phyloP scores from a whole-genome alignment of 2,113 vertebrate species.

The Cisticola juncidis region DNA sequence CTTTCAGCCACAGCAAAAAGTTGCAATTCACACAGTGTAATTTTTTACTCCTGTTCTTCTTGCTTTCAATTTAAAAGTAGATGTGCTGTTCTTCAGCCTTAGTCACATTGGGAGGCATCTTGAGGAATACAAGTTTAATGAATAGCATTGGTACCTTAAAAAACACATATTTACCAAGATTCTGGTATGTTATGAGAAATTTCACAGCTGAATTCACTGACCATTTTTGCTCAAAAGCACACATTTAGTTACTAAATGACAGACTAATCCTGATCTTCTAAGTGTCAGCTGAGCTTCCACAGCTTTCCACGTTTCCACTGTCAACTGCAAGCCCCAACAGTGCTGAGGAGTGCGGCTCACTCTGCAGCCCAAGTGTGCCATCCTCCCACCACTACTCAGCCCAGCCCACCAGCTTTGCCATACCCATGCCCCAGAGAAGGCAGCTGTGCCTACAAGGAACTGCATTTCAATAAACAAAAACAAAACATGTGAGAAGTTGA shows the following conservation, averaged over 20 bases:
- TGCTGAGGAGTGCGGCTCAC: neutral
- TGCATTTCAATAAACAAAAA: neutral
- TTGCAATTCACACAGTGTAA: fast-evolving
- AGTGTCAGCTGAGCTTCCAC: neutral
- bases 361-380: fast-evolving
- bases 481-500: neutral
- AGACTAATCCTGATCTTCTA: neutral
- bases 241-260: neutral
- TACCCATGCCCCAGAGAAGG: neutral
- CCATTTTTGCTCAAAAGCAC: neutral
- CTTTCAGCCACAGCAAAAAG: neutral
- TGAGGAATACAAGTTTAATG: neutral
- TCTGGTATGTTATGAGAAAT: neutral
- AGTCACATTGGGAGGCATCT: neutral
- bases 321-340: neutral
- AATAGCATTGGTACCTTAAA: neutral
- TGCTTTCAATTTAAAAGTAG: neutral
- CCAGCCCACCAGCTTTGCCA: neutral
- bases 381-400: neutral
- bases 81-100: neutral
- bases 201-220: neutral
- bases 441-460: neutral
- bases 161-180: neutral
- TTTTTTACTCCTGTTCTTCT: neutral
- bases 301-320: neutral